phyloP scores from a whole-genome alignment of 2,888 invertebrate genomes.

The Rosalia funebris region DNA sequence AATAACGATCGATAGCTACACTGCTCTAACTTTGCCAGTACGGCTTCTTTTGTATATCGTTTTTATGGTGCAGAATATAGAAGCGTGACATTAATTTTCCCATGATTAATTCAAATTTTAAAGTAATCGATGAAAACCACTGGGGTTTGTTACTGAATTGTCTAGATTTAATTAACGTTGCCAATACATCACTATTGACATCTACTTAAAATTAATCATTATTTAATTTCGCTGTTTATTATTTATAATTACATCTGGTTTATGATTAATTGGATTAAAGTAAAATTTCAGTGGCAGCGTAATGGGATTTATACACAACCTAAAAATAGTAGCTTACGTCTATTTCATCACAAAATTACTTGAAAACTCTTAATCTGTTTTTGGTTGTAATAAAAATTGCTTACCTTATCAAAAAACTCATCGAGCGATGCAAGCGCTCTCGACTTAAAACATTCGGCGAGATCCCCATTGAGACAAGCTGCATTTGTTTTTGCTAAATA shows the following conservation, averaged over 20 bases:
- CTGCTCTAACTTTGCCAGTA: too few species aligned
- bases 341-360: too few species aligned
- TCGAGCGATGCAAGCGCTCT: constrained; percentile 80
- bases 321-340: too few species aligned
- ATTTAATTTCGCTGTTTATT: neutral
- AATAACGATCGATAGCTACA: too few species aligned
- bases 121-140: constrained; percentile 18
- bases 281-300: too few species aligned
- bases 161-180: constrained; percentile 14
- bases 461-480: constrained; percentile 80
- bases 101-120: constrained; percentile 11
- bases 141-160: neutral
- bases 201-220: constrained; percentile 8
- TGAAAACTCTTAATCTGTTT: too few species aligned
- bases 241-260: neutral
- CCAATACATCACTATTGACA: constrained; percentile 11
- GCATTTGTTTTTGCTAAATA: constrained; percentile 79
- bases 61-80: too few species aligned
- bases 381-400: too few species aligned
- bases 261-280: too few species aligned
- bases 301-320: too few species aligned
- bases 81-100: too few species aligned
- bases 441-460: constrained; percentile 88
- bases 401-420: constrained; percentile 78
- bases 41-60: too few species aligned